These are phyloP conservation scores for Pseudorasbora parva DNA, from an alignment of 2,113 vertebrate genomes.

Conservation along the genomic window DNA sequence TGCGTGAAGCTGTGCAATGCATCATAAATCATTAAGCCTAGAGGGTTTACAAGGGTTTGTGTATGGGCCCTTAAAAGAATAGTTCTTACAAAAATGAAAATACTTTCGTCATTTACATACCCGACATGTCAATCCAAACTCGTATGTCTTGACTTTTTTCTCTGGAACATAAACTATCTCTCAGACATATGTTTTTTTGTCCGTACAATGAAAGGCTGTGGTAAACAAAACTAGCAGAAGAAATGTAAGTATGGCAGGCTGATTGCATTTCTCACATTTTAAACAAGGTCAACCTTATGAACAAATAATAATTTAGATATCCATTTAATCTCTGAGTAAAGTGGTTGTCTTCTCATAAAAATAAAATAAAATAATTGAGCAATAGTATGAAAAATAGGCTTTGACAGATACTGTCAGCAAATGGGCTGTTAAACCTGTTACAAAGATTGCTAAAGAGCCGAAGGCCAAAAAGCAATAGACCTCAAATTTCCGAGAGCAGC, in stretches of 20 bases:
- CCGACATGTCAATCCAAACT: background rate
- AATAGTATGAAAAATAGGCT: background rate
- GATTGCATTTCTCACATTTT: background rate
- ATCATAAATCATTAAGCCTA: background rate
- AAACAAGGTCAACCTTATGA: background rate
- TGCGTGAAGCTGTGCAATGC: background rate
- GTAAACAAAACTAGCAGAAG: background rate
- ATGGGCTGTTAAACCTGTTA: background rate
- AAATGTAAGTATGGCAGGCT: background rate
- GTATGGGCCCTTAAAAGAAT: background rate
- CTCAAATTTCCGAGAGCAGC: slow-evolving; percentile 3
- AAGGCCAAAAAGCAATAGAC: slow-evolving; percentile 7
- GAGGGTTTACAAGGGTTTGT: background rate
- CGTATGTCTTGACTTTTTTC: background rate
- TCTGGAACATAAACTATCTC: background rate
- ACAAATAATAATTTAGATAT: background rate
- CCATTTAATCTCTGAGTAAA: background rate
- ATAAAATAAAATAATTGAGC: background rate
- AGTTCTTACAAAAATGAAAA: background rate
- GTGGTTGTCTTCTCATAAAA: background rate
- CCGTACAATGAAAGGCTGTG: background rate
- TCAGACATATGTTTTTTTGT: too few relatives aligned
- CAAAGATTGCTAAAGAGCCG: slow-evolving; percentile 5
- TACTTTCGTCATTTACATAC: background rate
- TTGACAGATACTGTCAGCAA: background rate